A percentile compares a stretch with the other conserved stretches of the same genome.
Evolutionary conservation across 1,140 invertebrate species (phyloP).

Genomic region (Sipha flava): DNA sequence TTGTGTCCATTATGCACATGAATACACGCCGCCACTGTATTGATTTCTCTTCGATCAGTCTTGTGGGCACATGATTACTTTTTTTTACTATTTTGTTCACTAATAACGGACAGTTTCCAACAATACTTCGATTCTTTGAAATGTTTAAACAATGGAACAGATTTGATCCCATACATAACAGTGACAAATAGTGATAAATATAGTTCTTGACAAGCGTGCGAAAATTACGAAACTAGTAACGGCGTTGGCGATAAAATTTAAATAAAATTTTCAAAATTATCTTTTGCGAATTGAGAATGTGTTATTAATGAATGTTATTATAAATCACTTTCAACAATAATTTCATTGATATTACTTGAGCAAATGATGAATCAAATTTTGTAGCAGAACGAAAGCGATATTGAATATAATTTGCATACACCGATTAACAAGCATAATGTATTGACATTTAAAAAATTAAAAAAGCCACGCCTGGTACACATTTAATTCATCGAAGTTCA

Average conservation of each 20-base stretch:
- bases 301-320: no score
- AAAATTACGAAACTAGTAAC: neutral
- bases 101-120: neutral
- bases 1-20: neutral
- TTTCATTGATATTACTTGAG: no score
- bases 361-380: no score
- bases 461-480: no score
- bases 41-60: conserved; percentile 6
- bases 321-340: no score
- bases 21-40: neutral
- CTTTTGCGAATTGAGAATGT: no score
- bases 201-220: neutral
- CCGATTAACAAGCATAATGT: no score
- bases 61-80: neutral
- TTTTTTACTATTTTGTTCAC: neutral
- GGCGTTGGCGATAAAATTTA: neutral
- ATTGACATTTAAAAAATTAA: no score
- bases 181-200: neutral
- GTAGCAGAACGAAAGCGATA: neutral
- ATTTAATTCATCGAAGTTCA: no score
- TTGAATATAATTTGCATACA: no score
- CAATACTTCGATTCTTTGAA: neutral
- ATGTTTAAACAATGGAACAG: neutral
- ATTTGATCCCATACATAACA: neutral
- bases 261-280: neutral